A percentile compares a stretch with the other conserved stretches of the same genome.
Evolutionary conservation across 2,113 vertebrate species (phyloP).

Genomic region (rat (Rattus norvegicus)): GRCr8 NC_086024.1:107385501-107386000

Average conservation of each 20-base stretch:
- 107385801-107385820: not conserved
- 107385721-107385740: not conserved
- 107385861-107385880: not conserved
- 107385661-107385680: not conserved
- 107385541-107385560: not conserved
- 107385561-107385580: not conserved
- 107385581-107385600: not conserved
- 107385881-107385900: not conserved
- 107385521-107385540: not conserved
- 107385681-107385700: not conserved
- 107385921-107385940: not conserved
- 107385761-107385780: not conserved
- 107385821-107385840: not conserved
- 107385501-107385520: not conserved
- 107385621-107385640: not conserved
- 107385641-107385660: not conserved
- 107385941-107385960: not conserved
- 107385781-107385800: not conserved
- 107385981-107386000: not conserved
- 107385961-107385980: not conserved
- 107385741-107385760: not conserved
- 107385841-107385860: not conserved
- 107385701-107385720: not conserved
- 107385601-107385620: not conserved
- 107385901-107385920: not conserved